These are phyloP conservation scores for Gymnopithys bicolor DNA, from an alignment of 2,797 vertebrate genomes.

Conservation along the genomic window DNA sequence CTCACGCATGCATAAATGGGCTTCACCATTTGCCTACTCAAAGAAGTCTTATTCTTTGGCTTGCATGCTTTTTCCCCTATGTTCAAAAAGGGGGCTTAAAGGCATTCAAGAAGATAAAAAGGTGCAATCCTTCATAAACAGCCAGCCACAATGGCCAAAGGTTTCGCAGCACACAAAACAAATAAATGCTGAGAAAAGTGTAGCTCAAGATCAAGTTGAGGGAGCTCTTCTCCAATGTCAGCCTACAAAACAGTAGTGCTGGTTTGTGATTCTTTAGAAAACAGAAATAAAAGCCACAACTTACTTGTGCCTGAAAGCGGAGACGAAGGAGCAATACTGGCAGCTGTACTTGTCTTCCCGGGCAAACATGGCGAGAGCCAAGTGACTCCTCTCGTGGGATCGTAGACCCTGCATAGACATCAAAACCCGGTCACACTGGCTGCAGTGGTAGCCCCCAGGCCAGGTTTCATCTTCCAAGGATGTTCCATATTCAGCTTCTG, in stretches of 20 bases:
- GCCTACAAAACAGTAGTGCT: background rate
- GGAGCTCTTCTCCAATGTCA: background rate
- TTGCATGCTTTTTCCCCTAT: background rate
- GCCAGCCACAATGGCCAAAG: background rate
- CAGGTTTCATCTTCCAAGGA: constrained; percentile 84
- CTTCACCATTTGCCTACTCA: background rate
- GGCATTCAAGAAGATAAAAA: background rate
- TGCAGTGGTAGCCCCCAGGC: constrained; percentile 91
- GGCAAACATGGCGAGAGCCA: constrained; percentile 91
- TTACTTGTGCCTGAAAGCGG: constrained; percentile 99
- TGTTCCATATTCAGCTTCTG: constrained; percentile 77
- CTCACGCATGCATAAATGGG: background rate
- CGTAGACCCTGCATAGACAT: constrained; percentile 99
- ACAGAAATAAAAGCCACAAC: constrained; percentile 51
- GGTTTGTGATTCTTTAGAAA: background rate
- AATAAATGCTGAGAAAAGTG: background rate
- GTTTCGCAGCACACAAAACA: background rate
- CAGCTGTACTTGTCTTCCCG: constrained; percentile 97
- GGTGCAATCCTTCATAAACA: background rate
- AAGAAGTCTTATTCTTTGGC: background rate
- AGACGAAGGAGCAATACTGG: constrained; percentile 98
- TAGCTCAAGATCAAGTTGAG: background rate
- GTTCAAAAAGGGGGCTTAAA: background rate
- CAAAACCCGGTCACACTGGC: constrained; percentile 94
- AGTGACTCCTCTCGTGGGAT: constrained; percentile 98